Conservation (phyloP, 2,888 invertebrate genomes). For the Chirona hameri region DNA sequence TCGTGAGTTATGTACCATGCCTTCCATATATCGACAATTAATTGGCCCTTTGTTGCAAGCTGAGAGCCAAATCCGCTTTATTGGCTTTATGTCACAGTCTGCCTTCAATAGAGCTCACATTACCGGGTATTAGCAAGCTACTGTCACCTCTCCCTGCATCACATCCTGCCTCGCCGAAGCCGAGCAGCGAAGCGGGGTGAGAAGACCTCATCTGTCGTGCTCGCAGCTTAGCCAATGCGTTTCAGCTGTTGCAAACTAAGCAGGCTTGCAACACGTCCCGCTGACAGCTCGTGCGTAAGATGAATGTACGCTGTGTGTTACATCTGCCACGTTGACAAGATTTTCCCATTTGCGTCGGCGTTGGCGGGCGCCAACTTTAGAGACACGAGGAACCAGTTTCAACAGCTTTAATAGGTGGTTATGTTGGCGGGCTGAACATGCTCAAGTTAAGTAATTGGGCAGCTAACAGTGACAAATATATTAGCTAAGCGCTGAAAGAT, state of each 20-base stretch:
- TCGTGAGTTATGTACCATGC: too few relatives aligned
- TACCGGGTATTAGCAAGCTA: too few relatives aligned
- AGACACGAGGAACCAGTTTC: background rate
- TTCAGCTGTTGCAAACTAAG: background rate
- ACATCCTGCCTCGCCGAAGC: too few relatives aligned
- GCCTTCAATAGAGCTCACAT: too few relatives aligned
- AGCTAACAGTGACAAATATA: too few relatives aligned
- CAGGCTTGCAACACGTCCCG: background rate
- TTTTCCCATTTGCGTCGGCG: background rate
- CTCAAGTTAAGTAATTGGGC: too few relatives aligned
- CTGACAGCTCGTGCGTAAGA: background rate
- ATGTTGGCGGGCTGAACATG: background rate
- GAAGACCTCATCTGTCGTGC: background rate
- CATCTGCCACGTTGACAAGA: background rate
- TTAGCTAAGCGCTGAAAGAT: too few relatives aligned
- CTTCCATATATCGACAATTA: too few relatives aligned
- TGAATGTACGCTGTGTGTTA: background rate
- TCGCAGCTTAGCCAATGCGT: background rate
- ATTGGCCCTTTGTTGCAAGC: too few relatives aligned
- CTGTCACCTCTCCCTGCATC: too few relatives aligned
- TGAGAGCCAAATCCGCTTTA: too few relatives aligned
- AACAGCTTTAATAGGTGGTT: background rate
- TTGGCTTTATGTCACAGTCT: too few relatives aligned
- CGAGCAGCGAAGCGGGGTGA: background rate
- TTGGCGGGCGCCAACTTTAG: background rate